Percentiles rank a stretch among this genome's conserved stretches.
These are phyloP conservation scores for Notechis scutatus DNA, from an alignment of 2,113 vertebrate species.

Conservation along the genomic window DNA sequence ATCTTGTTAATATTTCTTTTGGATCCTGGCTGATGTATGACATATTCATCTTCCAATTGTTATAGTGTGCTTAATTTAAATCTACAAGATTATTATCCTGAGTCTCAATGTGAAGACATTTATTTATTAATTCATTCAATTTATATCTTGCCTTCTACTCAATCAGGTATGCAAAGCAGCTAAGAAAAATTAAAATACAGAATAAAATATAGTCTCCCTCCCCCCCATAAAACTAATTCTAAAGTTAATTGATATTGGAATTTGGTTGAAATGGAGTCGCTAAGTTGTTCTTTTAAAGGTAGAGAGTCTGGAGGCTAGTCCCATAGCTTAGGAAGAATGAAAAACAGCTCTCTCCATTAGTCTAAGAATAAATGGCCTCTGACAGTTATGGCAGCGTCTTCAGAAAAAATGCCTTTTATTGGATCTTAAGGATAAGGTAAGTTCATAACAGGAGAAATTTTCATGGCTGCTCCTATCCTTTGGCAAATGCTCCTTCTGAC, in stretches of 20 bases:
- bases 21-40: background rate
- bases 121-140: background rate
- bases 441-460: background rate
- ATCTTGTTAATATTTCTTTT: background rate
- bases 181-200: background rate
- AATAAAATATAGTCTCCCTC: background rate
- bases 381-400: background rate
- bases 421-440: background rate
- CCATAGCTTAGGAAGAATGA: background rate
- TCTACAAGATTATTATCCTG: background rate
- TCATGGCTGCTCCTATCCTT: background rate
- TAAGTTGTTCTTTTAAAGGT: background rate
- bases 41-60: background rate
- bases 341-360: background rate
- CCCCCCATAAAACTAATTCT: background rate
- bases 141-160: background rate
- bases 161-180: background rate
- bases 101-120: background rate
- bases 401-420: background rate
- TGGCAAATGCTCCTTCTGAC: background rate
- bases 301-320: background rate
- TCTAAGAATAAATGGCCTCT: background rate
- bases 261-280: background rate
- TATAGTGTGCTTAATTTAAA: constrained; percentile 3
- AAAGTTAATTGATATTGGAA: background rate